A percentile compares a stretch with the other conserved stretches of the same genome.
These are phyloP conservation scores for Drosophila quinaria DNA, from an alignment of 2,888 invertebrate genomes.

Conservation along the genomic window DNA sequence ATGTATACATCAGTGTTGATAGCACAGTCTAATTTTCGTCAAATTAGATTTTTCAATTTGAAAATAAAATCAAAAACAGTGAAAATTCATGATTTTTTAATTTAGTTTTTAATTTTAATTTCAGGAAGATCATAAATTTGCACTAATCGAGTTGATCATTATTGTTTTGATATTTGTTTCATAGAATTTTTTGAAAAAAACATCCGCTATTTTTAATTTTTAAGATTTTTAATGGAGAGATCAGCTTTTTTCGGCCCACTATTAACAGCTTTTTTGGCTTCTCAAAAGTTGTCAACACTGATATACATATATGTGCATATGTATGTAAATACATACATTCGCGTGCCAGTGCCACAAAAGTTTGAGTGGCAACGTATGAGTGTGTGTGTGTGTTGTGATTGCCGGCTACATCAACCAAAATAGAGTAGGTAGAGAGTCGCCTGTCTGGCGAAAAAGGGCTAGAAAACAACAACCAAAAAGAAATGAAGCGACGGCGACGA, in stretches of 20 bases:
- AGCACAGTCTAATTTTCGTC: neutral
- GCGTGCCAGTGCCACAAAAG: conserved; percentile 65
- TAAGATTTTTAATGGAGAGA: too few relatives aligned
- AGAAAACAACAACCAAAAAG: conserved; percentile 22
- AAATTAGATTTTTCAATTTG: neutral
- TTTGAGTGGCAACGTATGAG: conserved; percentile 33
- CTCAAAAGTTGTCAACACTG: neutral
- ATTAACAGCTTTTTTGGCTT: neutral
- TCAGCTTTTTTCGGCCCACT: too few relatives aligned
- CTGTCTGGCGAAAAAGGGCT: conserved; percentile 54
- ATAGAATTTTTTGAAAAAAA: too few relatives aligned
- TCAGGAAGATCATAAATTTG: too few relatives aligned
- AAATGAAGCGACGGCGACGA: conserved; percentile 35
- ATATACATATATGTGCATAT: neutral
- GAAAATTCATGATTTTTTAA: too few relatives aligned
- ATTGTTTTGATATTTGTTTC: too few relatives aligned
- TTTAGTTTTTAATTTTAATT: too few relatives aligned
- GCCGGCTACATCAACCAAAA: conserved; percentile 53
- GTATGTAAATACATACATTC: conserved; percentile 15
- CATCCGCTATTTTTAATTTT: neutral
- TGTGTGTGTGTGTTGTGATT: conserved; percentile 18
- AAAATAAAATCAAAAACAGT: neutral
- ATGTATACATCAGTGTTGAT: neutral
- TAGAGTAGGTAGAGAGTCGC: conserved; percentile 54
- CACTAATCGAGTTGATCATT: too few relatives aligned